These are phyloP conservation scores for Ammospiza caudacuta DNA, from an alignment of 2,113 vertebrate species.

Conservation along the genomic window DNA sequence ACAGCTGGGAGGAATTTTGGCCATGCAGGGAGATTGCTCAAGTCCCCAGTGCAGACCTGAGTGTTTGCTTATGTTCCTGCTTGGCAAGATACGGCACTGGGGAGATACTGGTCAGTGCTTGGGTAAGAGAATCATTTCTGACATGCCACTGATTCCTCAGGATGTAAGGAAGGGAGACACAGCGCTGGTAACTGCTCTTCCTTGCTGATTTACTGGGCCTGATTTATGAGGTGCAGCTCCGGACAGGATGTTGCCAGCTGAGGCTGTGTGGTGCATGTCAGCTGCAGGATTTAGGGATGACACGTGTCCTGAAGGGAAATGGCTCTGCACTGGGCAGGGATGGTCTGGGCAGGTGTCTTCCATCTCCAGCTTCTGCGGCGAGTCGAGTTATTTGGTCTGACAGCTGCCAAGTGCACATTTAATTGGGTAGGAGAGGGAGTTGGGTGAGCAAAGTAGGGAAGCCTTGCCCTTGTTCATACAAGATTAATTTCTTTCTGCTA, in stretches of 20 bases:
- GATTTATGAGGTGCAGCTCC: conserved; percentile 55
- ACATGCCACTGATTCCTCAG: conserved; percentile 35
- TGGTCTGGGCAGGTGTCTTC: conserved; percentile 48
- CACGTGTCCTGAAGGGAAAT: conserved; percentile 4
- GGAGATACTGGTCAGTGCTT: conserved; percentile 19
- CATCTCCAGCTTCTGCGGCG: conserved; percentile 15
- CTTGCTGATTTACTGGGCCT: background rate
- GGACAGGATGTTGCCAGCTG: conserved; percentile 52
- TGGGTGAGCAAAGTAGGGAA: background rate
- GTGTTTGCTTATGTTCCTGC: conserved; percentile 57
- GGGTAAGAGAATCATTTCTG: conserved; percentile 40
- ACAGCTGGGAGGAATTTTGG: conserved; percentile 58
- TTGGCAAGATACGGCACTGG: background rate
- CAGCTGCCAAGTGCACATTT: conserved; percentile 47
- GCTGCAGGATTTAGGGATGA: conserved; percentile 55
- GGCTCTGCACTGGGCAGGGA: conserved; percentile 1
- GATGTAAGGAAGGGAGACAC: background rate
- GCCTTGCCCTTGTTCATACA: background rate
- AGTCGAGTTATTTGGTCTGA: background rate
- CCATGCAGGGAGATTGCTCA: conserved; percentile 27
- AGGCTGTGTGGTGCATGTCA: background rate
- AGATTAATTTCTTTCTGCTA: background rate
- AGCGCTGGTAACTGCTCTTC: background rate
- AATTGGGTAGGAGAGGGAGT: conserved; percentile 11
- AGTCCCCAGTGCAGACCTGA: conserved; percentile 43